Evolutionary conservation across 2,797 vertebrate genomes (phyloP), one percentile per base, ranked within the genome.

Genomic region (Sebastes hubbsi): DNA sequence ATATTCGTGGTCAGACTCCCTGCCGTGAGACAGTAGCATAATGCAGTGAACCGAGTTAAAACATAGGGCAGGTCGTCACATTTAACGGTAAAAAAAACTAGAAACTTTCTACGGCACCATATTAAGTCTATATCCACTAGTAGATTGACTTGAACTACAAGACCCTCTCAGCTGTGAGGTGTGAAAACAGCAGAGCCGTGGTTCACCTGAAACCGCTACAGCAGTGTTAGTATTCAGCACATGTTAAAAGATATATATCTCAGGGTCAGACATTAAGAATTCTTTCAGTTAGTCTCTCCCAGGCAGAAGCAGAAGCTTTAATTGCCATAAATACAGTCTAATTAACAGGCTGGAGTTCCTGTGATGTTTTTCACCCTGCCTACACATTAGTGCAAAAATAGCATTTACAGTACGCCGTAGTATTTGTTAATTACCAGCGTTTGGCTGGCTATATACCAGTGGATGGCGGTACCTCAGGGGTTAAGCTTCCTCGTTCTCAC

Each of bases 241-340:
- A 5, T 76, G 62, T 83, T 86, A 85, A 91, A 80, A 78, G 69
- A 80, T 74, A 81, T 67, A 84, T 83, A 88, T 88, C 88, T 88
- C 83, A 86, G 88, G 88, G 87, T 92, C 88, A 89, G 66, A 85
- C 78, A 94, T 93, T 91, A 91, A 90, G 75, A 89, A 93, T 92
- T 93, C 89, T 84, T 83, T 92, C 65, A 92, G 88, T 90, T 84
- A 84, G 85, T 84, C 83, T 89, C 80, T 88, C 77, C 76, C 69
- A 77, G 69, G 84, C 87, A 75, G 72, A 77, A 87, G 74, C 83
- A 87, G 80, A 84, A 76, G 83, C 76, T 86, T 87, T 92, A 94
- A 94, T 93, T 91, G 90, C 88, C 88, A 88, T 91, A 92, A 94
- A 95, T 92, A 92, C 54, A 75, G 82, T 81, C 86, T 93, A 92